Evolutionary conservation across 2,888 invertebrate genomes (phyloP).

Genomic region (Cotesia congregata): DNA sequence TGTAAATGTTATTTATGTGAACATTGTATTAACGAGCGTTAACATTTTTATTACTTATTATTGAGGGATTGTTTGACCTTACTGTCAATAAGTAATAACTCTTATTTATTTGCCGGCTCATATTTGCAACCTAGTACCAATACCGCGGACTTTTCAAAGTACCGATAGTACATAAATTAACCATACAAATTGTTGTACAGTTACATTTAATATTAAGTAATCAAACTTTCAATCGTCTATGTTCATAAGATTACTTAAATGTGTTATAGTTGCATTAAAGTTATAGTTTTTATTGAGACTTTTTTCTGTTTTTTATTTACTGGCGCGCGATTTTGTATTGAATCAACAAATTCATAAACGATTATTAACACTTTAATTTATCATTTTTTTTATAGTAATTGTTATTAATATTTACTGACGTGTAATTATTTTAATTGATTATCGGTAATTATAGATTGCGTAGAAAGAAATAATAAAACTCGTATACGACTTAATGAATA

Average conservation of each 20-base stretch:
- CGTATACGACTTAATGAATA: too few species aligned
- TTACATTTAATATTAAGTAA: neutral
- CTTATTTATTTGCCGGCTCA: neutral
- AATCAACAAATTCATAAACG: too few species aligned
- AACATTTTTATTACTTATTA: neutral
- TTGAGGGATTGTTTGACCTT: neutral
- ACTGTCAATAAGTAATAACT: neutral
- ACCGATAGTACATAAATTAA: neutral
- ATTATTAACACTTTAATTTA: too few species aligned
- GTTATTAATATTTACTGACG: too few species aligned
- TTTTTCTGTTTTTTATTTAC: too few species aligned
- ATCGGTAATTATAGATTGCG: too few species aligned
- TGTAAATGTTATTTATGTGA: neutral
- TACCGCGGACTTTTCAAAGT: neutral
- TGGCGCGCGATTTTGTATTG: too few species aligned
- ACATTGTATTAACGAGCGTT: neutral
- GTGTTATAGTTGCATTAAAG: slow-evolving; percentile 25
- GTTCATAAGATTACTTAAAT: neutral
- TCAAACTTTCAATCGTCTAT: too few species aligned
- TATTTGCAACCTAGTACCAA: neutral
- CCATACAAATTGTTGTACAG: neutral
- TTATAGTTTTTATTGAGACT: slow-evolving; percentile 31
- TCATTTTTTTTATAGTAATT: too few species aligned
- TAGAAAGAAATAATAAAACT: too few species aligned
- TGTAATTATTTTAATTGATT: too few species aligned